phyloP scores from a whole-genome alignment of 1,140 invertebrate species.

The Drosophila simulans region DNA sequence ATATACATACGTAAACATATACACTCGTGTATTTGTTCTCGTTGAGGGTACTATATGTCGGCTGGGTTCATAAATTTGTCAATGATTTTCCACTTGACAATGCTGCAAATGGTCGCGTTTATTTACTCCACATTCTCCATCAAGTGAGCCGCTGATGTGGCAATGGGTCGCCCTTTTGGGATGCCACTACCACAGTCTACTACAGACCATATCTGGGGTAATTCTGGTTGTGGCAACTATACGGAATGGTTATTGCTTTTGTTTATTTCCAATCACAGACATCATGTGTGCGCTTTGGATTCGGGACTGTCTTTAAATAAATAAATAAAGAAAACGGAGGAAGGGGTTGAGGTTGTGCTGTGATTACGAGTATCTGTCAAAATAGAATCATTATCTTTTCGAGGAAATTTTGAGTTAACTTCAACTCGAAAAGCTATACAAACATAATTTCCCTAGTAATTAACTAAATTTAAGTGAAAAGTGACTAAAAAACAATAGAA shows the following conservation, averaged over 20 bases:
- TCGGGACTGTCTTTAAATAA: conserved; percentile 32
- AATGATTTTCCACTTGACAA: conserved; percentile 63
- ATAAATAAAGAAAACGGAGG: conserved; percentile 31
- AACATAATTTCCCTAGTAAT: no score
- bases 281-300: conserved; percentile 24
- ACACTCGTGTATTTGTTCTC: conserved; percentile 4
- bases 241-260: conserved; percentile 47
- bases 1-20: conserved; percentile 9
- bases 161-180: not conserved
- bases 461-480: no score
- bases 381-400: conserved; percentile 31
- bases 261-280: conserved; percentile 45
- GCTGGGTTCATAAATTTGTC: conserved; percentile 54
- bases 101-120: conserved; percentile 51
- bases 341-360: conserved; percentile 16
- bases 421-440: no score
- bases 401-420: not conserved
- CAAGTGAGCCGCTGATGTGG: conserved; percentile 20
- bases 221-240: conserved; percentile 21
- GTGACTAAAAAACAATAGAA: not conserved
- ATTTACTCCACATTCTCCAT: conserved; percentile 49
- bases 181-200: no score
- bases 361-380: conserved; percentile 26
- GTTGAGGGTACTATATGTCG: conserved; percentile 5
- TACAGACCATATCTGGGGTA: conserved; percentile 18